A percentile compares a stretch with the other conserved stretches of the same genome.
phyloP scores from a whole-genome alignment of 2,797 vertebrate species.

The Scleropages formosus region DNA sequence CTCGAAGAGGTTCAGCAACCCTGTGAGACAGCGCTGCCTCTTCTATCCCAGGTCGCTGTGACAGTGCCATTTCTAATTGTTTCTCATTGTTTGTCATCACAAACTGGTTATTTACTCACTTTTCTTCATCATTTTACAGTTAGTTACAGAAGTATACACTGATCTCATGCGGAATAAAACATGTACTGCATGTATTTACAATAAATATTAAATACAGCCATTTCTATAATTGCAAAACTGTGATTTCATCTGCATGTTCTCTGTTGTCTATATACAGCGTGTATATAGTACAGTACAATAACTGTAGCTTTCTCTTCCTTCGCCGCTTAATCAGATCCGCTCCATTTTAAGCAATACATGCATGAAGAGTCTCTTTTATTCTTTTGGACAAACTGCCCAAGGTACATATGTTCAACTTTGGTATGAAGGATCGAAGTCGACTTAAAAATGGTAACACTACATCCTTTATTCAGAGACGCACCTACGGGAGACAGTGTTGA shows the following conservation, averaged over 20 bases:
- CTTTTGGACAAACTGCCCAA: neutral
- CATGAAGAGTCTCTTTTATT: neutral
- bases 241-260: neutral
- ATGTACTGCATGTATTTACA: conserved; percentile 43
- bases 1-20: neutral
- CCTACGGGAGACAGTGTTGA: too few species aligned
- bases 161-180: conserved; percentile 52
- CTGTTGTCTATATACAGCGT: neutral
- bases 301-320: neutral
- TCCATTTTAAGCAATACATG: neutral
- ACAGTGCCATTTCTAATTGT: conserved; percentile 41
- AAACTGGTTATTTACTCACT: conserved; percentile 44
- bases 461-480: too few species aligned
- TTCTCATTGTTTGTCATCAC: conserved; percentile 50
- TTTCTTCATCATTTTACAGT: neutral
- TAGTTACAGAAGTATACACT: conserved; percentile 30
- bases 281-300: neutral
- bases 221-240: neutral
- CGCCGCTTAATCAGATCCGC: conserved; percentile 9
- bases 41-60: conserved; percentile 3
- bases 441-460: too few species aligned
- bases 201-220: conserved; percentile 31
- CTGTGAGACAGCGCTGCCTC: neutral
- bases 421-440: too few species aligned
- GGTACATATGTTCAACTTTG: neutral